Percentiles rank a stretch among this genome's conserved stretches.
These are phyloP conservation scores for Craseonycteris thonglongyai DNA, from an alignment of 2,113 vertebrate species.

Conservation along the genomic window DNA sequence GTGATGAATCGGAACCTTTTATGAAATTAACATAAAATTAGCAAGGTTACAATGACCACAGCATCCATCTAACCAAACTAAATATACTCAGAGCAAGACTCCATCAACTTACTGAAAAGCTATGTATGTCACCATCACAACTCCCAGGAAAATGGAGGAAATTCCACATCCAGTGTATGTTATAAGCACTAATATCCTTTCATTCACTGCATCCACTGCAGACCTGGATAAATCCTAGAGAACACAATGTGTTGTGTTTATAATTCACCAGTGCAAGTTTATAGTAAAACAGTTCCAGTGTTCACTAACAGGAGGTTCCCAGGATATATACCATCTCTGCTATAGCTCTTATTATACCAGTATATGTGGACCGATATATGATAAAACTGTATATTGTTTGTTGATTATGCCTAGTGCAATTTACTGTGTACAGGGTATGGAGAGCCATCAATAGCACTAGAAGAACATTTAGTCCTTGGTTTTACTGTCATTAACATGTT, in stretches of 20 bases:
- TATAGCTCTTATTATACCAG: not conserved
- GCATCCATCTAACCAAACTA: slow-evolving; percentile 23
- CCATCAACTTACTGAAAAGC: slow-evolving; percentile 85
- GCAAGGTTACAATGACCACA: not conserved
- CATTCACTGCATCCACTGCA: slow-evolving; percentile 66
- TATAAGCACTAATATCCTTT: slow-evolving; percentile 81
- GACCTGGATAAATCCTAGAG: slow-evolving; percentile 82
- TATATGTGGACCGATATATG: not conserved
- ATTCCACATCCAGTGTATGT: slow-evolving; percentile 86
- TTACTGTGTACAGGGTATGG: not conserved
- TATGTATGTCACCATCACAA: slow-evolving; percentile 85
- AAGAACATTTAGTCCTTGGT: slow-evolving; percentile 41
- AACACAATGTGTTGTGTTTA: slow-evolving; percentile 40
- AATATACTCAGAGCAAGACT: slow-evolving; percentile 15
- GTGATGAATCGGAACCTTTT: slow-evolving; percentile 14
- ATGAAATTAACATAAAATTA: slow-evolving; percentile 9
- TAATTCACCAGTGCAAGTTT: not conserved
- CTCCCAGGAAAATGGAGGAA: slow-evolving; percentile 87
- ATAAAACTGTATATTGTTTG: not conserved
- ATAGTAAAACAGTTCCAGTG: not conserved
- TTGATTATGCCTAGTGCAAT: not conserved
- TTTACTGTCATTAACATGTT: slow-evolving; percentile 53
- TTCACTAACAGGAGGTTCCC: not conserved
- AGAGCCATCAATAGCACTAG: not conserved
- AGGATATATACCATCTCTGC: not conserved